Base-by-base conservation (phyloP, 2,888 invertebrate genomes). In the Phyto melanocephala region DNA sequence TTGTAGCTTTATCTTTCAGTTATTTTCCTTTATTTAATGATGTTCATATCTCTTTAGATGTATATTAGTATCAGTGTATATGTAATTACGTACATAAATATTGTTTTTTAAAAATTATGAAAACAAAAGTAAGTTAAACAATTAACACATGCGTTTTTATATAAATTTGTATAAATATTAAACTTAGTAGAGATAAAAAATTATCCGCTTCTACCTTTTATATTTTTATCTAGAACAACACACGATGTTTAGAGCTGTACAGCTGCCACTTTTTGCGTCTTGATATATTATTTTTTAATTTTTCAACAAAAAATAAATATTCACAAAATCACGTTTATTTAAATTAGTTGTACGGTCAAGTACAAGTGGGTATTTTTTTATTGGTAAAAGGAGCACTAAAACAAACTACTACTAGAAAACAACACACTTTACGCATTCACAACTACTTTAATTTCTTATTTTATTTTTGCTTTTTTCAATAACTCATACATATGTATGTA, bases 321-420 rank as follows among this genome's bases (percentile, higher is more conserved):
- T 33, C 24, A 17, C 10, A 72, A 79, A 70, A 68, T 68, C 74
- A 74, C 72, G 77, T 77, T 72, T 72, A 78, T 78, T 81, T 45
- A 60, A 81, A 74, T 81, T 72, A 68, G 60, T 75, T n/a, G 56
- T 68, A 47, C 40, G 15, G 62, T 15, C 58, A 65, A 68, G 11
- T 20, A 52, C n/a, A 11, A 37, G 35, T 28, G 24, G 20, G 45
- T 37, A 28, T n/a, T n/a, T 28, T 28, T 6, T 28, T 28, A 5
- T 37, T 65, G n/a, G 35, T 33, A 22, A 22, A 63, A 70, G 70
- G 37, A 63, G 6, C 11, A 33, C 28, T 5, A 33, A 50, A 28
- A 47, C 7, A 63, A 71, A 56, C 35, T 52, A 47, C 37, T 63
- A 78, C 68, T 60, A 56, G 13, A 42, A 42, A 62, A n/a, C 37